Percentiles rank a stretch among this genome's conserved stretches.
Conservation (phyloP, 2,113 vertebrate genomes). For the Laterallus jamaicensis region DNA sequence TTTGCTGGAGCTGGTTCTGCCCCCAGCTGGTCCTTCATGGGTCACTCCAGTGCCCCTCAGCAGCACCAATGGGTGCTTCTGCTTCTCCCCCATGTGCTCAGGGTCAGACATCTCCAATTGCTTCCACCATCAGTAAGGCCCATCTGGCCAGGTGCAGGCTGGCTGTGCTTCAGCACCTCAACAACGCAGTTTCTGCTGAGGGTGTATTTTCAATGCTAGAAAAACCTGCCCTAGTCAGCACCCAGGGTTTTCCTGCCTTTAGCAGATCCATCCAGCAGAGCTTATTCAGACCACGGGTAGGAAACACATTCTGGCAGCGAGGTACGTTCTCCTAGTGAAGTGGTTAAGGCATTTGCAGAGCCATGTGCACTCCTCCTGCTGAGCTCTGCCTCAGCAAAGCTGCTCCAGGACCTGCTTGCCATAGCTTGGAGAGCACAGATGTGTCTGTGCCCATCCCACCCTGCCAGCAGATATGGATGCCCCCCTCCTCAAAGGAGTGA, state of each 20-base stretch:
- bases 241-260: background rate
- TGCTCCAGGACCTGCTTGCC: fast-evolving
- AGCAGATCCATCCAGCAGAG: background rate
- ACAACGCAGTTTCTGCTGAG: background rate
- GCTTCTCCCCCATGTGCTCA: background rate
- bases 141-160: background rate
- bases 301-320: background rate
- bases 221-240: fast-evolving
- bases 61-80: background rate
- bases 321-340: background rate
- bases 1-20: background rate
- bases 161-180: background rate
- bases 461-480: fast-evolving
- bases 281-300: background rate
- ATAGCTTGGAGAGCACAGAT: background rate
- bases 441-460: background rate
- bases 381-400: background rate
- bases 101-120: background rate
- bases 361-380: fast-evolving
- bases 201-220: background rate
- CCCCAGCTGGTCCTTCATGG: fast-evolving
- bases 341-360: background rate
- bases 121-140: too few species aligned
- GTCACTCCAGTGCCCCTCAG: background rate
- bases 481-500: too few species aligned